phyloP scores from a whole-genome alignment of 2,797 vertebrate species.

The Phataginus tetradactyla region DNA sequence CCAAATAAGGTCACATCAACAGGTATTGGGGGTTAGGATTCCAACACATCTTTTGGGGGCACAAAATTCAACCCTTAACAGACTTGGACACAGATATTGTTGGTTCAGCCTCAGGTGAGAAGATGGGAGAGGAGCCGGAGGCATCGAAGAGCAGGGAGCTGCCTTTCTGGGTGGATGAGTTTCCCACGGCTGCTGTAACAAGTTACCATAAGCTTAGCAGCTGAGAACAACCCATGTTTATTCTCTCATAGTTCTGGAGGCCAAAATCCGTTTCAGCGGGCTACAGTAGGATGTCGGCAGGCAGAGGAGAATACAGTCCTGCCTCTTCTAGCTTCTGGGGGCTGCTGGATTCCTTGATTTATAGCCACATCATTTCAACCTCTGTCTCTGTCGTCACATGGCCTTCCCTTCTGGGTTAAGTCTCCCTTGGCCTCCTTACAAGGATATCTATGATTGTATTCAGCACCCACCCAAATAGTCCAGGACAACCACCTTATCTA shows the following conservation, averaged over 20 bases:
- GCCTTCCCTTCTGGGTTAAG: neutral
- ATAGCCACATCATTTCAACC: too few species aligned
- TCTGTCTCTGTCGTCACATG: neutral
- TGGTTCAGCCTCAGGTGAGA: neutral
- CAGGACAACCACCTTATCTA: neutral
- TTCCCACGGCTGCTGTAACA: neutral
- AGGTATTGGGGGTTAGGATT: neutral
- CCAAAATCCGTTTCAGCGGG: neutral
- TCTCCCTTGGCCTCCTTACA: neutral
- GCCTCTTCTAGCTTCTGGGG: neutral
- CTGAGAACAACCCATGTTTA: neutral
- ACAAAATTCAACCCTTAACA: neutral
- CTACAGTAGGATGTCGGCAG: neutral
- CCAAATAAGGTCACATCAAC: neutral
- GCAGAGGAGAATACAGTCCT: neutral
- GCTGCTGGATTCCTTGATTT: neutral
- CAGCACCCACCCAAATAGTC: neutral
- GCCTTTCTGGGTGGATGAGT: neutral
- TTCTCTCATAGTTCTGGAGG: neutral
- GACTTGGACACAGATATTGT: neutral
- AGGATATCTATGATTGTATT: neutral
- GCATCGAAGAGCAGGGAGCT: neutral
- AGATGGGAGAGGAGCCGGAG: neutral
- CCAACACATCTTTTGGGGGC: neutral
- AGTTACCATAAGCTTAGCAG: neutral